Percentiles rank a stretch among this genome's conserved stretches.
Conservation (phyloP, 2,888 invertebrate species). For the Nudaria mundana region DNA sequence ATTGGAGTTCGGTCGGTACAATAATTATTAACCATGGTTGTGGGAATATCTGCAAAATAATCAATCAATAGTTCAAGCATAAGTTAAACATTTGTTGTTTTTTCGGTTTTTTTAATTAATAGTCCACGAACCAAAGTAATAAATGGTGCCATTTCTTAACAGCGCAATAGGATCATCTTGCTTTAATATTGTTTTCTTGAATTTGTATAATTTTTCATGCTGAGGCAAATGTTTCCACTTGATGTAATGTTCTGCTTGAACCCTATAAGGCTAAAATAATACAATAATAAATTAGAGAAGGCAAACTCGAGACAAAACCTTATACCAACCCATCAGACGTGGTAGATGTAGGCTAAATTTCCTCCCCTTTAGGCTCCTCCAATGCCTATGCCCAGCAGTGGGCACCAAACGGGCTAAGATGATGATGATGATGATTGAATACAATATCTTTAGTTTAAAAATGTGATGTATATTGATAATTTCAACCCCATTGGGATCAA, state of each 20-base stretch:
- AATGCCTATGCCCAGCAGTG: no score
- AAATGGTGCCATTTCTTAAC: conserved; percentile 49
- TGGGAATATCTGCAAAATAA: conserved; percentile 60
- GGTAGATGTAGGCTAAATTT: no score
- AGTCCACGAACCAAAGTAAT: conserved; percentile 52
- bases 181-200: conserved; percentile 47
- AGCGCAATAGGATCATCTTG: conserved; percentile 59
- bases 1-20: conserved; percentile 54
- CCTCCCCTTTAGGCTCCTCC: no score
- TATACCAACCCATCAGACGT: no score
- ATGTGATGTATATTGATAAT: no score
- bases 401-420: no score
- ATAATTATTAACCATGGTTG: conserved; percentile 51
- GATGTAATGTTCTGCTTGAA: conserved; percentile 14
- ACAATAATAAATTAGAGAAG: neutral
- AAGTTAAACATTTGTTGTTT: neutral
- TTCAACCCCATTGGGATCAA: no score
- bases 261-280: conserved; percentile 23
- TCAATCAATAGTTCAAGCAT: neutral
- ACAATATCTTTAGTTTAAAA: no score
- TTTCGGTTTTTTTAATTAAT: neutral
- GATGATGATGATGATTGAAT: no score
- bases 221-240: conserved; percentile 17
- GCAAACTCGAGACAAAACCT: no score
- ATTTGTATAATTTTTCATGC: conserved; percentile 25